These are phyloP conservation scores for Sebastes diploproa DNA, from an alignment of 2,797 vertebrate genomes.

Conservation along the genomic window DNA sequence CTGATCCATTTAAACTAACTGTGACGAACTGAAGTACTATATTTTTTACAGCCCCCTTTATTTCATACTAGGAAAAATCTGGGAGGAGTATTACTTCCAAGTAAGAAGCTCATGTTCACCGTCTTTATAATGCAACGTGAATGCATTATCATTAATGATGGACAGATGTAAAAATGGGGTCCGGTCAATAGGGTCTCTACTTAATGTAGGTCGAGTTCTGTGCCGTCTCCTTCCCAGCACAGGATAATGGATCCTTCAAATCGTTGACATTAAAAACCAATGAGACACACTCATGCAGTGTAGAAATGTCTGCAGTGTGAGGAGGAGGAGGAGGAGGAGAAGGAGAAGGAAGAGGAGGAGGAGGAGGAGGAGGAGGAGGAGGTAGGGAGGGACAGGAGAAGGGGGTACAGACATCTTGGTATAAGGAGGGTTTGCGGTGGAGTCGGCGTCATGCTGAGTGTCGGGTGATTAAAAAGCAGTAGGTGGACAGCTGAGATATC, in stretches of 20 bases:
- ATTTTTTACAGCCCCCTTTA: not conserved
- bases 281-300: not conserved
- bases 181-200: not conserved
- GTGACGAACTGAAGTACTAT: not conserved
- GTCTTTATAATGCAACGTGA: not conserved
- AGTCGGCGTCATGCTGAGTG: not conserved
- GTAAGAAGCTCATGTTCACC: not conserved
- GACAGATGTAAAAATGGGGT: not conserved
- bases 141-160: not conserved
- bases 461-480: not conserved
- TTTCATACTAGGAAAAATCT: not conserved
- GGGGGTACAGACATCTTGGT: not conserved
- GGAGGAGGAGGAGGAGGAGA: not conserved
- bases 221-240: not conserved
- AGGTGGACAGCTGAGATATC: not conserved
- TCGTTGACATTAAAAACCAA: slow-evolving; percentile 15
- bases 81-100: not conserved
- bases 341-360: not conserved
- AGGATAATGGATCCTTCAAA: slow-evolving; percentile 12
- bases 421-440: not conserved
- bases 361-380: not conserved
- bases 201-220: slow-evolving; percentile 11
- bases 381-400: not conserved
- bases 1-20: not conserved
- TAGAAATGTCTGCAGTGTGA: not conserved